Evolutionary conservation across 2,888 invertebrate genomes (phyloP).

Genomic region (Dioctria rufipes): DNA sequence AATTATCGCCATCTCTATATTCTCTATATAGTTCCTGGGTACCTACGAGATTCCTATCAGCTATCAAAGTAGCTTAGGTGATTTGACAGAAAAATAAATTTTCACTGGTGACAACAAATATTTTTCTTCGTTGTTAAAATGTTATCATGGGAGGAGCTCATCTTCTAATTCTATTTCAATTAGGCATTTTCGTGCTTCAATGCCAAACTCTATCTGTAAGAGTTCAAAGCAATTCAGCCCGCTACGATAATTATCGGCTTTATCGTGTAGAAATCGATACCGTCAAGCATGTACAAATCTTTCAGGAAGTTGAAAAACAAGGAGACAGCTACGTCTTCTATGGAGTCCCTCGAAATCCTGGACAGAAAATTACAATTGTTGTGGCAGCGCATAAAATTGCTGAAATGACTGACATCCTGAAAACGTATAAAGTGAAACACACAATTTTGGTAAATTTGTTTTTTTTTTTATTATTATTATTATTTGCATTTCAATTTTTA

Average conservation of each 20-base stretch:
- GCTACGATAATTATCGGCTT: constrained; percentile 69
- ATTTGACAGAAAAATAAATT: too few species aligned
- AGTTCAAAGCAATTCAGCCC: constrained; percentile 62
- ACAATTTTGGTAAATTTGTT: constrained; percentile 66
- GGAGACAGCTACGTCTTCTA: constrained; percentile 69
- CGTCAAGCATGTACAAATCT: constrained; percentile 66
- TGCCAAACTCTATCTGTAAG: neutral
- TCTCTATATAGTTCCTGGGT: too few species aligned
- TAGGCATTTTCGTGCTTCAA: too few species aligned
- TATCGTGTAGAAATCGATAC: constrained; percentile 68
- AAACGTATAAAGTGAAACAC: constrained; percentile 65
- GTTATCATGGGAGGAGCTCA: too few species aligned
- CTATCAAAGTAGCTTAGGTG: too few species aligned
- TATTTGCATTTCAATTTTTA: neutral
- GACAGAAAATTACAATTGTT: constrained; percentile 68
- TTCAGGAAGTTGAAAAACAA: constrained; percentile 67
- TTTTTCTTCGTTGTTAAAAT: too few species aligned
- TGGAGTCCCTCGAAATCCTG: constrained; percentile 68
- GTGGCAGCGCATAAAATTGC: constrained; percentile 70
- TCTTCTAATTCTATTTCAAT: too few species aligned
- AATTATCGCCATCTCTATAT: too few species aligned
- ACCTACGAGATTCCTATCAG: too few species aligned
- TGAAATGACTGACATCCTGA: constrained; percentile 67
- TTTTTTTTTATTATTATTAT: too few species aligned
- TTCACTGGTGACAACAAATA: too few species aligned